Evolutionary conservation across 1,140 invertebrate genomes (phyloP), one percentile per base, ranked within the genome.

Genomic region (Ditylenchus dipsaci): DNA sequence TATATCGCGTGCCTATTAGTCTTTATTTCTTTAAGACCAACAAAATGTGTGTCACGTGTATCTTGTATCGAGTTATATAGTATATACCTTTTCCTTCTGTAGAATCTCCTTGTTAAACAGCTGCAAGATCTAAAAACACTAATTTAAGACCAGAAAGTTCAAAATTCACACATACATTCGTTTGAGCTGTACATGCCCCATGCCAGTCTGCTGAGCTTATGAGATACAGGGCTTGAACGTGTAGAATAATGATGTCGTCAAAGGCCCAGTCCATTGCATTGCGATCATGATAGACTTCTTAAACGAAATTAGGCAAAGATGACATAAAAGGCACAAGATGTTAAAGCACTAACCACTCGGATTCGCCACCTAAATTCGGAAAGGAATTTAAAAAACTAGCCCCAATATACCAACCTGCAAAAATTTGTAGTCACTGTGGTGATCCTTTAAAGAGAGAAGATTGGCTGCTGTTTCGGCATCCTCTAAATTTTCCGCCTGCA

Each of bases 31-130:
- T n/a, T n/a, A n/a, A n/a, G n/a, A n/a, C n/a, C n/a, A n/a, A n/a
- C n/a, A n/a, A n/a, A n/a, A n/a, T n/a, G n/a, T n/a, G n/a, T n/a
- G n/a, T n/a, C n/a, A n/a, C n/a, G n/a, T n/a, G n/a, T n/a, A n/a
- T n/a, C n/a, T n/a, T n/a, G n/a, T n/a, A n/a, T n/a, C n/a, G n/a
- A n/a, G n/a, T n/a, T n/a, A n/a, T n/a, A n/a, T n/a, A 43, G 96
- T 93, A 78, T 26, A 53, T 53, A 53, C 49, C 49, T 93, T 94
- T 74, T 91, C 89, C 17, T 87, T 84, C 84, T 93, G 91, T 61
- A 97, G 86, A 33, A 92, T 87, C 82, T 90, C 92, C 0, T 89
- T 89, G 53, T 96, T 69, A 72, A 85, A 86, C 81, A 85, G 85
- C 85, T 78, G 77, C 13, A 77, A 38, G 23, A 62, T 62, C 68